phyloP scores from a whole-genome alignment of 1,140 invertebrate genomes.

The Delia radicum region DNA sequence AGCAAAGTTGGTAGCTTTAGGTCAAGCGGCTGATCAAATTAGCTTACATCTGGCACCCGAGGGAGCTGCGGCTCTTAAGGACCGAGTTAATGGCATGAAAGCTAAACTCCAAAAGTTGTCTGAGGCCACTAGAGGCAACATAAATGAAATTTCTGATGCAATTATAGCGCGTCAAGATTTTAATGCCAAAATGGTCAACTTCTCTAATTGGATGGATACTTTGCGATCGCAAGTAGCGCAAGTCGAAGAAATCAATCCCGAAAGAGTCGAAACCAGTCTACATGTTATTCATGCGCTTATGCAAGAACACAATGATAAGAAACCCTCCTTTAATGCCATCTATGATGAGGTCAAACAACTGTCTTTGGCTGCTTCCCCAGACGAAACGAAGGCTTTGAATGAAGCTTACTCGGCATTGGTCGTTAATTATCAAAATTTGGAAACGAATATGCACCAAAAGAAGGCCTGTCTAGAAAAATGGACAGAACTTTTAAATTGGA shows the following conservation, averaged over 20 bases:
- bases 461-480: slow-evolving; percentile 78
- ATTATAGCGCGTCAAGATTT: slow-evolving; percentile 82
- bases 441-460: slow-evolving; percentile 73
- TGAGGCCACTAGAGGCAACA: slow-evolving; percentile 70
- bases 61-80: slow-evolving; percentile 70
- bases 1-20: slow-evolving; percentile 75
- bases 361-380: slow-evolving; percentile 65
- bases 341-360: slow-evolving; percentile 81
- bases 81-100: slow-evolving; percentile 72
- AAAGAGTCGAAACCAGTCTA: slow-evolving; percentile 76
- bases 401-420: slow-evolving; percentile 74
- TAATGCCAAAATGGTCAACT: slow-evolving; percentile 75
- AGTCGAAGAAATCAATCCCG: slow-evolving; percentile 76
- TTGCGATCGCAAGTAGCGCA: slow-evolving; percentile 73
- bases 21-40: slow-evolving; percentile 76
- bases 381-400: slow-evolving; percentile 71
- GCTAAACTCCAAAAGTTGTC: slow-evolving; percentile 68
- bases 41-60: slow-evolving; percentile 74
- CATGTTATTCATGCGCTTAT: slow-evolving; percentile 75
- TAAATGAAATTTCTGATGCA: slow-evolving; percentile 77
- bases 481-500: slow-evolving; percentile 79
- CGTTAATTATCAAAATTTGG: slow-evolving; percentile 74
- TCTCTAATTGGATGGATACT: slow-evolving; percentile 82
- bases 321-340: slow-evolving; percentile 70
- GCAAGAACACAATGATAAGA: slow-evolving; percentile 80